Evolutionary conservation across 2,113 vertebrate species (phyloP).

Genomic region (Neolamprologus tretocephalus): DNA sequence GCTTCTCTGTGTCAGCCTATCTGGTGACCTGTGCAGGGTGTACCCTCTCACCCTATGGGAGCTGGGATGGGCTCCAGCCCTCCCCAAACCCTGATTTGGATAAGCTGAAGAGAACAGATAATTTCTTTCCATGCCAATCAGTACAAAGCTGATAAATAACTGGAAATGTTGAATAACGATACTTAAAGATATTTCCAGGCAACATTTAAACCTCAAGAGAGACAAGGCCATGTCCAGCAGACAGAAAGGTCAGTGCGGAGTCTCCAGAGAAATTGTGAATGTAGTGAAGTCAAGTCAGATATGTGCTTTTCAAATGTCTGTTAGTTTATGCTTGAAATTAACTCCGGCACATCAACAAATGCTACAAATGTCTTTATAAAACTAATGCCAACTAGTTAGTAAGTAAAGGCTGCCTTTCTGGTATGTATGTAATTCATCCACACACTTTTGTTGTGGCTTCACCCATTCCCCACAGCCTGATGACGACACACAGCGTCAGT

Average conservation of each 20-base stretch:
- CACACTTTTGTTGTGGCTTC: not conserved
- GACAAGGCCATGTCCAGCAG: not conserved
- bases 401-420: not conserved
- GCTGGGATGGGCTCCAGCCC: not conserved
- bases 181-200: not conserved
- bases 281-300: not conserved
- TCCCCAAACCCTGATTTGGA: not conserved
- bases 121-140: not conserved
- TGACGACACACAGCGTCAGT: conserved; percentile 27
- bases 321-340: not conserved
- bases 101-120: rapidly evolving
- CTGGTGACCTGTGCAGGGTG: not conserved
- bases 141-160: not conserved
- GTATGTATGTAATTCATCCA: not conserved
- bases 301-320: not conserved
- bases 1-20: not conserved
- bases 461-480: not conserved
- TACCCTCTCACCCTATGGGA: not conserved
- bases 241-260: not conserved
- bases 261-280: not conserved
- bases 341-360: rapidly evolving
- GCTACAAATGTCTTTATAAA: not conserved
- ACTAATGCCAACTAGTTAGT: not conserved
- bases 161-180: not conserved
- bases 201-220: not conserved